Evolutionary conservation across 2,113 vertebrate species (phyloP).

Genomic region (Malurus cyaneus): DNA sequence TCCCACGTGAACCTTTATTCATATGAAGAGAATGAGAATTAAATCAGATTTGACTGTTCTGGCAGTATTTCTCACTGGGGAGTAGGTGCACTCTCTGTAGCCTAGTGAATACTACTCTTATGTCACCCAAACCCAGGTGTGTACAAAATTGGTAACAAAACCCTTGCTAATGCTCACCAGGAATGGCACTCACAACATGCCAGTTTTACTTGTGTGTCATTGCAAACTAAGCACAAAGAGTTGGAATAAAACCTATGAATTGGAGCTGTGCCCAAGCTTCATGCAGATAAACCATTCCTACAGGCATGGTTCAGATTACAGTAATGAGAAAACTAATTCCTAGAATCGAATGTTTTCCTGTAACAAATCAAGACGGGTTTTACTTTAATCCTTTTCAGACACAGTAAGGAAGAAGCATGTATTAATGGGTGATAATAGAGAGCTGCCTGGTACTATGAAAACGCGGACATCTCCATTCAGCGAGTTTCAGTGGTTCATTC

Average conservation of each 20-base stretch:
- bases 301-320: not conserved
- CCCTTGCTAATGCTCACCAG: not conserved
- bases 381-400: not conserved
- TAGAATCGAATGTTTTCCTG: not conserved
- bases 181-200: not conserved
- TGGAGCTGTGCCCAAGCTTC: not conserved
- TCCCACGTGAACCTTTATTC: not conserved
- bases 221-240: not conserved
- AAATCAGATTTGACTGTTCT: not conserved
- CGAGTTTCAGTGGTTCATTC: not conserved
- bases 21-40: not conserved
- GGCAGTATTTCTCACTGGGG: not conserved
- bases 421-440: slow-evolving; percentile 6
- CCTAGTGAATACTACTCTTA: not conserved
- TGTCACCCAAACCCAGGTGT: not conserved
- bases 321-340: not conserved
- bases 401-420: not conserved
- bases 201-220: not conserved
- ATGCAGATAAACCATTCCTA: not conserved
- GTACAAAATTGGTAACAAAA: not conserved
- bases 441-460: not conserved
- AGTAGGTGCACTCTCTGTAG: not conserved
- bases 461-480: not conserved
- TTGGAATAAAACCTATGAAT: not conserved
- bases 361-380: not conserved